Evolutionary conservation across 2,113 vertebrate genomes (phyloP).

Genomic region (Agapornis roseicollis): DNA sequence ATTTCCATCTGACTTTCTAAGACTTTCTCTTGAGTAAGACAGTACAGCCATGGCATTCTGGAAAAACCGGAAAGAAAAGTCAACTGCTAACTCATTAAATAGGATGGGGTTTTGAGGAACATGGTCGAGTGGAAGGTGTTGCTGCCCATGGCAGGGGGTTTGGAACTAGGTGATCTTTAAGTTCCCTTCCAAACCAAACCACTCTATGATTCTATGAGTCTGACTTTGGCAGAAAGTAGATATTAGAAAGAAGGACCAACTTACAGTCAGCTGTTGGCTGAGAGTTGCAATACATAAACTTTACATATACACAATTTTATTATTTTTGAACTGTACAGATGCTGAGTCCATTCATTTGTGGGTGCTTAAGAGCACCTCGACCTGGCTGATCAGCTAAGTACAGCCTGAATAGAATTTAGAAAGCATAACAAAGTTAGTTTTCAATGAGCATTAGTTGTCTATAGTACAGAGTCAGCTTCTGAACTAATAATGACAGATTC

Average conservation of each 20-base stretch:
- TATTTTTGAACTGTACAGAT: background rate
- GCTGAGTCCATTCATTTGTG: background rate
- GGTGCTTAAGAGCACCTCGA: background rate
- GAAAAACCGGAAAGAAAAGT: background rate
- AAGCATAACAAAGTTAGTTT: background rate
- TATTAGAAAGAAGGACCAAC: background rate
- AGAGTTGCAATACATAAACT: background rate
- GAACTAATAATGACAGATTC: background rate
- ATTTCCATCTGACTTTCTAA: slow-evolving; percentile 46
- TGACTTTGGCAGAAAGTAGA: background rate
- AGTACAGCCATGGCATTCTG: background rate
- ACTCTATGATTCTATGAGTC: background rate
- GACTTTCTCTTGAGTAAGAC: background rate
- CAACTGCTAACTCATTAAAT: background rate
- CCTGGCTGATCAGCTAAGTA: background rate
- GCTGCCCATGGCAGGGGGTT: background rate
- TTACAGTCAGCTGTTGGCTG: background rate
- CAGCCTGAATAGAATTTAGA: background rate
- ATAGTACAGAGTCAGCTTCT: background rate
- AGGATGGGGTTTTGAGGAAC: background rate
- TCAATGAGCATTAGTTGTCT: background rate
- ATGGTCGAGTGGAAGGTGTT: background rate
- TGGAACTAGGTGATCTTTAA: background rate
- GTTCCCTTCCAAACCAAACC: background rate
- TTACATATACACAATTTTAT: background rate